Percentiles rank a stretch among this genome's conserved stretches.
These are phyloP conservation scores for Diaprepes abbreviatus DNA, from an alignment of 2,888 invertebrate genomes.

Conservation along the genomic window DNA sequence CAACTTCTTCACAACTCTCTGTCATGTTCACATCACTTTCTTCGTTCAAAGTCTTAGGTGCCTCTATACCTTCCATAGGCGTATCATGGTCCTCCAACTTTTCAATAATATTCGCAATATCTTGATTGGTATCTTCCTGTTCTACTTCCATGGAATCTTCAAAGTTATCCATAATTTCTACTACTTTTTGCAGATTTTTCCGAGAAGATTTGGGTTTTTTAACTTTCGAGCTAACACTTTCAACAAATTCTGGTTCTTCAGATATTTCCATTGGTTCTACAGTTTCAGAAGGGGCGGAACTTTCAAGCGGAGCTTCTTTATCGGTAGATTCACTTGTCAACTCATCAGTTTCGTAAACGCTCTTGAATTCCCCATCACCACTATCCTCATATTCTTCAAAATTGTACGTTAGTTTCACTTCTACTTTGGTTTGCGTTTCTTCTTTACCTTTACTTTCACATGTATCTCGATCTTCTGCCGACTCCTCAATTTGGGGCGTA, in stretches of 20 bases:
- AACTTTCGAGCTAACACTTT: neutral
- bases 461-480: neutral
- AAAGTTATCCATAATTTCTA: neutral
- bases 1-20: constrained; percentile 4
- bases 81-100: constrained; percentile 30
- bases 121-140: constrained; percentile 29
- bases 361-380: constrained; percentile 44
- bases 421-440: neutral
- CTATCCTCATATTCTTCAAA: constrained; percentile 30
- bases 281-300: neutral
- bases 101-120: constrained; percentile 17
- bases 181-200: neutral
- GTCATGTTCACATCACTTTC: constrained; percentile 17
- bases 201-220: neutral
- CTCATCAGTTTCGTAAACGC: constrained; percentile 41
- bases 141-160: constrained; percentile 20
- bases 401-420: constrained; percentile 19
- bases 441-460: no score
- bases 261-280: constrained; percentile 13
- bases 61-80: neutral
- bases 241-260: neutral
- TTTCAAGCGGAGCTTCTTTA: neutral
- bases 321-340: neutral
- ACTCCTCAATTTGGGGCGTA: neutral
- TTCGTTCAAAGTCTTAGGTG: neutral